Evolutionary conservation across 2,113 vertebrate genomes (phyloP), one percentile per base, ranked within the genome.

Genomic region (Oreochromis tanganicae): DNA sequence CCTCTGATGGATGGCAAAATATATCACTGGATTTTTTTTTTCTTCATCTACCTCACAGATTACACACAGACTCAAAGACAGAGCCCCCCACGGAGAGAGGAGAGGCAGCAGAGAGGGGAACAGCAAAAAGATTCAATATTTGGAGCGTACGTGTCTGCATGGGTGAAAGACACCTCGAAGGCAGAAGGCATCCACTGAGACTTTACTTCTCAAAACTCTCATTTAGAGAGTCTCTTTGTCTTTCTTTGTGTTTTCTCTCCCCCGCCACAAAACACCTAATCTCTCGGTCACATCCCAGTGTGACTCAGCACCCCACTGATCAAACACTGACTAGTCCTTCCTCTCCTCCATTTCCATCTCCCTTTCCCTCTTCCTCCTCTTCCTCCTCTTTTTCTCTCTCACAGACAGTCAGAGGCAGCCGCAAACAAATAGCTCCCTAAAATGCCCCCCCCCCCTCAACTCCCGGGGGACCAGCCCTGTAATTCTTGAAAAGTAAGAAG

Each of bases 281-380:
- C 83, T 78, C 66, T 85, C 83, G 90, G 90, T 94, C 92, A 63
- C 82, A 68, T 83, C 92, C 84, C 85, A 14, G 73, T 86, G 85
- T 94, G 93, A 91, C 89, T 95, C 90, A 93, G 85, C 88, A 88
- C 19, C 83, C 86, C 50, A 55, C 82, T 93, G 90, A 94, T 94
- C 91, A 94, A 92, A 95, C 91, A 87, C 50, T 4, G n/a, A 87
- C 89, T 80, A 5, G 80, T 83, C 61, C 85, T 75, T 84, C 73
- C 85, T 89, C 73, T 88, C 61, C 85, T 83, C 66, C 61, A 52
- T 90, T 85, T 85, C 66, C 52, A 59, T 82, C 85, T 82, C 80
- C 56, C 14, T 63, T 66, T 78, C 73, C 14, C 12, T n/a, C 2
- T 12, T 2, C 52, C 17, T 61, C 78, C 34, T 10, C 46, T 63